These are phyloP conservation scores for Drosophila koepferae DNA, from an alignment of 2,888 invertebrate species.

Conservation along the genomic window DNA sequence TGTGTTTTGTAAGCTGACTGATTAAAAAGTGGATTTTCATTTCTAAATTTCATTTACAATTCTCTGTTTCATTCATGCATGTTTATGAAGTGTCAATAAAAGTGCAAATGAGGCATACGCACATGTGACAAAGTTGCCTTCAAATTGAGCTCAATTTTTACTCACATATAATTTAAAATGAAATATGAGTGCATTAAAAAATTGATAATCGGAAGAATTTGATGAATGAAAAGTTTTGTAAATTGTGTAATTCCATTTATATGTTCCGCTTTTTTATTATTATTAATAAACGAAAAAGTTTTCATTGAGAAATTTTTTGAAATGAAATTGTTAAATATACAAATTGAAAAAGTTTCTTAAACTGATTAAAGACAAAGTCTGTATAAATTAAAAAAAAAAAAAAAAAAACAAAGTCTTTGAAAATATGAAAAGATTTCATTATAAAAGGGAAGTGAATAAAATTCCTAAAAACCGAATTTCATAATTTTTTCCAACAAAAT, in stretches of 20 bases:
- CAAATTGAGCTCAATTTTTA: slow-evolving; percentile 17
- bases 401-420: neutral
- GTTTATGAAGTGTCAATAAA: slow-evolving; percentile 23
- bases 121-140: slow-evolving; percentile 38
- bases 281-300: neutral
- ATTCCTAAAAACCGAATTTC: neutral
- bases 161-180: slow-evolving; percentile 11
- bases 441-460: neutral
- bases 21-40: slow-evolving; percentile 12
- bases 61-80: slow-evolving; percentile 6
- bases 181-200: neutral
- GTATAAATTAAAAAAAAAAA: neutral
- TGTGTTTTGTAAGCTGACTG: slow-evolving; percentile 57
- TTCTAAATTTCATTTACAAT: neutral
- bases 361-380: neutral
- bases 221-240: neutral
- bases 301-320: neutral
- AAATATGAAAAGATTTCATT: neutral
- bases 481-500: neutral
- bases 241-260: neutral
- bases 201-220: neutral
- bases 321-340: too few species aligned
- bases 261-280: neutral
- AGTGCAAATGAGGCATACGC: slow-evolving; percentile 50
- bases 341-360: neutral